Conservation (phyloP, 2,888 invertebrate genomes). For the Leptinotarsa juncta region DNA sequence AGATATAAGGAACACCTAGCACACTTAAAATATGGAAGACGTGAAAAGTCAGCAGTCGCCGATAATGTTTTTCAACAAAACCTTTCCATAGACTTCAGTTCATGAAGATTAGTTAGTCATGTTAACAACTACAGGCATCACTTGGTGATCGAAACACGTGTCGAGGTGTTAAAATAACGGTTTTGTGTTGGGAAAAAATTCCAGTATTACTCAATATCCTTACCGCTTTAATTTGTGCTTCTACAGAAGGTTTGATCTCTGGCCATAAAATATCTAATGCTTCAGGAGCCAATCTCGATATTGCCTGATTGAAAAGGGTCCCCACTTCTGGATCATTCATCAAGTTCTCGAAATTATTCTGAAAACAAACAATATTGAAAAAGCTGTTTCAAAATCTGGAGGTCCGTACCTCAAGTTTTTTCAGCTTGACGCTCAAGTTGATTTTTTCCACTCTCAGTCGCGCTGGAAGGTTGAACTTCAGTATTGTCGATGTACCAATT, state of each 20-base stretch:
- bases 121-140: too few species aligned
- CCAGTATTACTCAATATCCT: slow-evolving; percentile 25
- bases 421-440: slow-evolving; percentile 58
- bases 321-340: slow-evolving; percentile 62
- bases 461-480: slow-evolving; percentile 54
- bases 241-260: slow-evolving; percentile 61
- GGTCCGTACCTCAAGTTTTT: slow-evolving; percentile 56
- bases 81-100: too few species aligned
- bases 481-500: slow-evolving; percentile 57
- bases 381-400: neutral
- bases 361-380: slow-evolving; percentile 40
- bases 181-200: too few species aligned
- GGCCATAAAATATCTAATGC: slow-evolving; percentile 65
- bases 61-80: too few species aligned
- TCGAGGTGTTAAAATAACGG: too few species aligned
- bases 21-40: too few species aligned
- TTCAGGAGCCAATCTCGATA: slow-evolving; percentile 62
- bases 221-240: slow-evolving; percentile 61
- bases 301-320: slow-evolving; percentile 62
- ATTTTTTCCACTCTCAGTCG: slow-evolving; percentile 54
- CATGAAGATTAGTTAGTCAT: too few species aligned
- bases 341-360: slow-evolving; percentile 63
- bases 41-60: too few species aligned
- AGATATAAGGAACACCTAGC: too few species aligned
- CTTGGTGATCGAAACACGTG: too few species aligned